These are phyloP conservation scores for Stomorhina lunata DNA, from an alignment of 2,888 invertebrate genomes.

Conservation along the genomic window DNA sequence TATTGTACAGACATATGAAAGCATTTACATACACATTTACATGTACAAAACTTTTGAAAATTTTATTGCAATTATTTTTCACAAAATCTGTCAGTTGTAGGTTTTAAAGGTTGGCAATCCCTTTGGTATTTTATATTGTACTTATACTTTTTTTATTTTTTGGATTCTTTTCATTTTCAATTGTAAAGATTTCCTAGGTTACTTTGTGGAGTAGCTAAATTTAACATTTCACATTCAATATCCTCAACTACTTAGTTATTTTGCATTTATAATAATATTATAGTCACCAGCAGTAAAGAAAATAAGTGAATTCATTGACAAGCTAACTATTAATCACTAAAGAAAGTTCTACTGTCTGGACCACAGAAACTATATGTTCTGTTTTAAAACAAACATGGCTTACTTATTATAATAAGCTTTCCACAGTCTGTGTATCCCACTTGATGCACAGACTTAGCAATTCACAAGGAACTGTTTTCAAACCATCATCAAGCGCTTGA, in stretches of 20 bases:
- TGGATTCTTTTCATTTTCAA: constrained; percentile 13
- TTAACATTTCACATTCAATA: constrained; percentile 50
- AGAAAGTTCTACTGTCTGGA: no score
- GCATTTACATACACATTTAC: no score
- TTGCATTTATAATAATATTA: constrained; percentile 35
- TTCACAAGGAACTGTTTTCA: no score
- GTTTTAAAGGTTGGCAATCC: constrained; percentile 43
- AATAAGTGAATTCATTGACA: background rate
- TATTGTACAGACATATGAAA: no score
- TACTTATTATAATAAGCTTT: no score
- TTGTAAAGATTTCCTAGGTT: constrained; percentile 50
- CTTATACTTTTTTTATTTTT: no score
- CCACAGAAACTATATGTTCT: no score
- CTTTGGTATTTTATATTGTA: constrained; percentile 34
- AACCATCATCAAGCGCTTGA: no score
- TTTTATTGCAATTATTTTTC: constrained; percentile 32
- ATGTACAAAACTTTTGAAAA: no score
- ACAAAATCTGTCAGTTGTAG: background rate
- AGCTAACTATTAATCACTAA: background rate
- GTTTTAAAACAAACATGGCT: background rate
- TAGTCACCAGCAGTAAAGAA: background rate
- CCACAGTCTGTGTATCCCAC: no score
- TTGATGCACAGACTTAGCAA: no score
- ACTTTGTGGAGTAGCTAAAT: constrained; percentile 49
- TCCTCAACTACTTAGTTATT: constrained; percentile 35